A percentile compares a stretch with the other conserved stretches of the same genome.
phyloP scores from a whole-genome alignment of 1,140 invertebrate species.

The Phymorhynchus buccinoides region DNA sequence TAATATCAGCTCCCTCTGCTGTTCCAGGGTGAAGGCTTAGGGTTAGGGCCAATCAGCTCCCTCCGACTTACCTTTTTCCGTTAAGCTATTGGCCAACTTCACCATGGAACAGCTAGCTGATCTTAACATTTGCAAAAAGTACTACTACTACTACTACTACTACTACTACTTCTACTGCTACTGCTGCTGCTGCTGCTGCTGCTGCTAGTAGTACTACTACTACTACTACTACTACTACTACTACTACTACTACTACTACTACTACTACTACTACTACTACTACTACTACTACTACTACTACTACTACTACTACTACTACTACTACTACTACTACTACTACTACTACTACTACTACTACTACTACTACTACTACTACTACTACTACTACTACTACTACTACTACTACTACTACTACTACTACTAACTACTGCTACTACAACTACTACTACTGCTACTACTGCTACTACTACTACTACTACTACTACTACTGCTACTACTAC shows the following conservation, averaged over 20 bases:
- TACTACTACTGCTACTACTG: constrained; percentile 10
- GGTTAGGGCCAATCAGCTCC: too few relatives aligned
- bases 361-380: constrained; percentile 16
- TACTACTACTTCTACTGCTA: too few relatives aligned
- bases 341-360: constrained; percentile 17
- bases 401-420: constrained; percentile 17
- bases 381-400: constrained; percentile 16
- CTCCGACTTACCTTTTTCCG: too few relatives aligned
- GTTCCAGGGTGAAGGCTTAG: too few relatives aligned
- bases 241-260: constrained; percentile 29
- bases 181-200: too few relatives aligned
- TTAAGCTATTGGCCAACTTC: too few relatives aligned
- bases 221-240: constrained; percentile 29
- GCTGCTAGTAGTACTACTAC: constrained; percentile 5
- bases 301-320: constrained; percentile 15
- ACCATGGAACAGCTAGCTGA: too few relatives aligned
- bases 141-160: too few relatives aligned
- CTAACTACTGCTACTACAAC: background rate
- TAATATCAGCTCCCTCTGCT: too few relatives aligned
- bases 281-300: too few relatives aligned
- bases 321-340: constrained; percentile 16
- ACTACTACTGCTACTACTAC: constrained; percentile 13
- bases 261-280: constrained; percentile 29
- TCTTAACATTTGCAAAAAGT: too few relatives aligned
- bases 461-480: constrained; percentile 16